Percentiles rank a stretch among this genome's conserved stretches.
Evolutionary conservation across 1,140 invertebrate species (phyloP).

Genomic region (Spodoptera frugiperda): DNA sequence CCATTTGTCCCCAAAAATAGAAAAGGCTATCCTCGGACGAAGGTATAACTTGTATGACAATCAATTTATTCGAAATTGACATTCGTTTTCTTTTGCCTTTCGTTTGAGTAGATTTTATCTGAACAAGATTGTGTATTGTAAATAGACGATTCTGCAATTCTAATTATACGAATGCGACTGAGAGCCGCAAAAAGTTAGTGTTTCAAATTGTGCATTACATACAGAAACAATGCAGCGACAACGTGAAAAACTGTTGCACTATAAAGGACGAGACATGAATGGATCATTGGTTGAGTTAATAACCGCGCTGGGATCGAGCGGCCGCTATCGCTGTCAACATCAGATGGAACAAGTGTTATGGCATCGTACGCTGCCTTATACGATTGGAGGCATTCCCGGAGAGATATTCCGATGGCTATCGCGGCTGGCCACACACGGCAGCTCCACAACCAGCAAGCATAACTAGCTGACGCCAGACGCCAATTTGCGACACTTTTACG

Average conservation of each 20-base stretch:
- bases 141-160: conserved; percentile 35
- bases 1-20: conserved; percentile 78
- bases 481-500: conserved; percentile 68
- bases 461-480: conserved; percentile 66
- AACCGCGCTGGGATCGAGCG: conserved; percentile 59
- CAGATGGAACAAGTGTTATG: conserved; percentile 76
- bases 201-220: conserved; percentile 22
- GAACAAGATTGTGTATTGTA: conserved; percentile 24
- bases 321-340: conserved; percentile 66
- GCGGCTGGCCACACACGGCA: conserved; percentile 68
- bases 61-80: conserved; percentile 37
- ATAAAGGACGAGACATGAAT: conserved; percentile 47
- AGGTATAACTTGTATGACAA: conserved; percentile 51
- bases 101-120: conserved; percentile 24
- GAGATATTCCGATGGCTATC: conserved; percentile 74
- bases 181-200: conserved; percentile 25
- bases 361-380: conserved; percentile 69
- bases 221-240: conserved; percentile 22
- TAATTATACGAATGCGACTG: conserved; percentile 25
- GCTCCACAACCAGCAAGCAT: conserved; percentile 55
- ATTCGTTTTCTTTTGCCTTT: conserved; percentile 2
- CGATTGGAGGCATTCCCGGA: conserved; percentile 65
- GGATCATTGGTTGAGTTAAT: conserved; percentile 61
- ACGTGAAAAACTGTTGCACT: conserved; percentile 35
- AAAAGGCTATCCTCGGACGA: conserved; percentile 49